Percentiles rank a stretch among this genome's conserved stretches.
These are phyloP conservation scores for Leptobrachium ailaonicum DNA, from an alignment of 2,113 vertebrate genomes.

Conservation along the genomic window DNA sequence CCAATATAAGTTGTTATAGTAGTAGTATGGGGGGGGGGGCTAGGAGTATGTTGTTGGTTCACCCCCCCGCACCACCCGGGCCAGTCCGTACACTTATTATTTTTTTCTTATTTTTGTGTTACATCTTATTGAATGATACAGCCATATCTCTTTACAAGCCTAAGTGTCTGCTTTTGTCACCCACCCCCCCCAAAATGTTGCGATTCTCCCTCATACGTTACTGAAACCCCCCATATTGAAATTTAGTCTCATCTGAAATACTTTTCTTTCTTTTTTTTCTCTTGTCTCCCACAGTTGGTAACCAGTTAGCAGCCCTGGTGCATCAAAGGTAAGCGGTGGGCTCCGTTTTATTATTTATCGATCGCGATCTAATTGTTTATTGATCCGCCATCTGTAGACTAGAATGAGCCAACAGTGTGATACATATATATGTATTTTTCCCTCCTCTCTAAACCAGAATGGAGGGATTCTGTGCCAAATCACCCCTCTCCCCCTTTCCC, in stretches of 20 bases:
- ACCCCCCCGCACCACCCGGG: too few species aligned
- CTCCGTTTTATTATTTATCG: slow-evolving; percentile 87
- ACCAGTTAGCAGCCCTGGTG: slow-evolving; percentile 95
- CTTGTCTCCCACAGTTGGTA: slow-evolving; percentile 84
- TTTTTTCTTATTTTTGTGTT: too few species aligned
- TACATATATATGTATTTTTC: background rate
- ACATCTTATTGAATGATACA: too few species aligned
- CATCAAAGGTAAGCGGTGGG: slow-evolving; percentile 96
- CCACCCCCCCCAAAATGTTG: too few species aligned
- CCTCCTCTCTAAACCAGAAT: background rate
- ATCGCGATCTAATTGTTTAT: slow-evolving; percentile 84
- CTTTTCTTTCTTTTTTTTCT: slow-evolving; percentile 66
- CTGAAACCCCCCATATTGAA: slow-evolving; percentile 40
- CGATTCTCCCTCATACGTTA: too few species aligned
- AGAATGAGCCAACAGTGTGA: slow-evolving; percentile 4
- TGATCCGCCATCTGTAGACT: slow-evolving; percentile 80
- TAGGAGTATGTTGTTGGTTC: too few species aligned
- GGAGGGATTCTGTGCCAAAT: background rate
- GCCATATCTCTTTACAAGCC: too few species aligned
- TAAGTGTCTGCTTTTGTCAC: too few species aligned
- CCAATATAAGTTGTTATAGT: too few species aligned
- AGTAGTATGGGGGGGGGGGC: too few species aligned
- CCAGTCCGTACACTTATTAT: too few species aligned
- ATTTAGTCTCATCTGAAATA: slow-evolving; percentile 77
- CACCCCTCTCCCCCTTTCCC: background rate